Evolutionary conservation across 2,797 vertebrate species (phyloP), one percentile per base, ranked within the genome.

Genomic region (Bovichtus variegatus): DNA sequence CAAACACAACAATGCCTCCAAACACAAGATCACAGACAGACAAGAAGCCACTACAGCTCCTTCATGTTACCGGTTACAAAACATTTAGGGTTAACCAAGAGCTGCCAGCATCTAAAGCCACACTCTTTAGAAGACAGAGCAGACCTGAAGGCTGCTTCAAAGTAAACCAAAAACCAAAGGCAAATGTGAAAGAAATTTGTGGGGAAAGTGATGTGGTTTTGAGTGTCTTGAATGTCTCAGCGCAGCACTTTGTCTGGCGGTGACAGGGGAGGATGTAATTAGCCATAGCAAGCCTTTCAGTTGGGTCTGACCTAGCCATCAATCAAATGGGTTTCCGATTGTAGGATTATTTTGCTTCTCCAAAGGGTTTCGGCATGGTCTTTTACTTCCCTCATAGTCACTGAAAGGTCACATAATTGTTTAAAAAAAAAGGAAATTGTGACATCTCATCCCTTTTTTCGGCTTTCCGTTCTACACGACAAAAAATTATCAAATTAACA

Each of bases 251-350:
- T 92, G 92, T 93, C 90, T 90, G 78, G 77, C 86, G 63, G 70
- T 91, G 91, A 92, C 91, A 89, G 90, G 73, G 82, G 80, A 86
- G 91, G 91, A 93, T 90, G 89, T 92, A 95, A 94, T 95, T 94
- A 93, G 84, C 87, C 88, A 88, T 87, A 85, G 83, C 86, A 81
- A 74, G 87, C 79, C 89, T 94, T 91, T 92, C 85, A 90, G 86
- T 83, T 78, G 71, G 73, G 81, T 87, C 87, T 81, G 87, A 88
- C 90, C 85, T 72, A 82, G 84, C 91, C 80, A 90, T 94, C 91
- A 94, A 87, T 94, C 91, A 95, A 84, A 87, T 12, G 25, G 43
- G 64, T 85, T 86, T 91, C 82, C 67, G 76, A 91, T 89, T 85
- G 87, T 74, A 85, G 85, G 82, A 91, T 90, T 86, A 86, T 89